phyloP scores from a whole-genome alignment of 2,797 vertebrate genomes.

The Taeniopygia guttata region DNA sequence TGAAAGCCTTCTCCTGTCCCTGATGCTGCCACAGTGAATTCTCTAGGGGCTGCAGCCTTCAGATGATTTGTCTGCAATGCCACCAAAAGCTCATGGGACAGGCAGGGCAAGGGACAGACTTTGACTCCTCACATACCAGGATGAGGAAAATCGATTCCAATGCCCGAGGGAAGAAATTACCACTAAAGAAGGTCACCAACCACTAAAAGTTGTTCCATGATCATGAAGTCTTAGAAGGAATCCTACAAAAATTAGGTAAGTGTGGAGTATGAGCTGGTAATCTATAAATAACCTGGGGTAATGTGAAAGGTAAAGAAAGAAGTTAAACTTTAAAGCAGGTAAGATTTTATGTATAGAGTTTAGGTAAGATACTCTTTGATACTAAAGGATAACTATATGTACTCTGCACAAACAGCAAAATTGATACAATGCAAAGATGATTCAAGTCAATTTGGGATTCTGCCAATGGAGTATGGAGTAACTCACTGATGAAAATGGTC shows the following conservation, averaged over 20 bases:
- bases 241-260: conserved; percentile 45
- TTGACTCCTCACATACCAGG: conserved; percentile 49
- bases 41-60: neutral
- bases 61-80: neutral
- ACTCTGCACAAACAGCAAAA: neutral
- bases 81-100: conserved; percentile 29
- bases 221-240: conserved; percentile 23
- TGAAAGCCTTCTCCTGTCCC: neutral
- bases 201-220: conserved; percentile 16
- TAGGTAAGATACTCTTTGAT: neutral
- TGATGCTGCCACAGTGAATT: neutral
- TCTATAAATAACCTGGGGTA: conserved; percentile 2
- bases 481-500: neutral
- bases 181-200: conserved; percentile 54
- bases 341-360: neutral
- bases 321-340: neutral
- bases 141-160: conserved; percentile 71
- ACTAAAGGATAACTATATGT: neutral
- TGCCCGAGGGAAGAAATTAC: conserved; percentile 70
- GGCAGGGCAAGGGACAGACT: conserved; percentile 48
- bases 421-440: neutral
- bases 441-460: neutral
- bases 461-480: neutral
- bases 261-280: neutral
- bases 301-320: neutral